Percentiles rank a stretch among this genome's conserved stretches.
Evolutionary conservation across 2,888 invertebrate species (phyloP).

Genomic region (Andricus curvator): DNA sequence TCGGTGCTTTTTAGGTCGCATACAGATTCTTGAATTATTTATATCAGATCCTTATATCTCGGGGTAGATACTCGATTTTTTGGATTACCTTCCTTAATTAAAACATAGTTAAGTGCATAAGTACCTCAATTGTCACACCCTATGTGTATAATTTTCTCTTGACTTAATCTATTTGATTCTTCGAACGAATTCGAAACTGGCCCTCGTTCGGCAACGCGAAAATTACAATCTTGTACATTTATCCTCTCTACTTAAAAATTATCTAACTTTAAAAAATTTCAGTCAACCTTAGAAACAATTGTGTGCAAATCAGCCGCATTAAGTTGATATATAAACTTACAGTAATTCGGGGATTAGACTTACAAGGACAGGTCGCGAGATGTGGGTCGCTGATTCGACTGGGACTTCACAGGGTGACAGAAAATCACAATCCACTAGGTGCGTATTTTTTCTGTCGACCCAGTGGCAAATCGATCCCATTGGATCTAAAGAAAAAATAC

Average conservation of each 20-base stretch:
- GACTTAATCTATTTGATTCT: slow-evolving; percentile 13
- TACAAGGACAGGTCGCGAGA: no score
- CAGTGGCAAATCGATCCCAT: no score
- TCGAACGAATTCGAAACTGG: slow-evolving; percentile 32
- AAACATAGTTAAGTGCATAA: slow-evolving; percentile 19
- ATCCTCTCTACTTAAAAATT: slow-evolving; percentile 26
- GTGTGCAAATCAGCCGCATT: slow-evolving; percentile 9
- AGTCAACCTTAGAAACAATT: slow-evolving; percentile 37
- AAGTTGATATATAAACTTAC: neutral
- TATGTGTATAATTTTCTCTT: neutral
- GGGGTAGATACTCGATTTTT: neutral
- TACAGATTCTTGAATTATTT: slow-evolving; percentile 21
- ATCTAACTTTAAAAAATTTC: slow-evolving; percentile 30
- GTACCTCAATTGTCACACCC: neutral
- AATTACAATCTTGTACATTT: slow-evolving; percentile 11
- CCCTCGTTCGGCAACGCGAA: slow-evolving; percentile 20
- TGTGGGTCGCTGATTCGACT: no score
- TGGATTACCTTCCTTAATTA: neutral
- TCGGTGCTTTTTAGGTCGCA: neutral
- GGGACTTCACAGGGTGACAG: no score
- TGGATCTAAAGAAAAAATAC: no score
- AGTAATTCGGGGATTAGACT: neutral
- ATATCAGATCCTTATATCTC: neutral
- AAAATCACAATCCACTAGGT: no score
- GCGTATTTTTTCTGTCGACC: no score